Evolutionary conservation across 2,888 invertebrate species (phyloP).

Genomic region (Nomada ruficornis): DNA sequence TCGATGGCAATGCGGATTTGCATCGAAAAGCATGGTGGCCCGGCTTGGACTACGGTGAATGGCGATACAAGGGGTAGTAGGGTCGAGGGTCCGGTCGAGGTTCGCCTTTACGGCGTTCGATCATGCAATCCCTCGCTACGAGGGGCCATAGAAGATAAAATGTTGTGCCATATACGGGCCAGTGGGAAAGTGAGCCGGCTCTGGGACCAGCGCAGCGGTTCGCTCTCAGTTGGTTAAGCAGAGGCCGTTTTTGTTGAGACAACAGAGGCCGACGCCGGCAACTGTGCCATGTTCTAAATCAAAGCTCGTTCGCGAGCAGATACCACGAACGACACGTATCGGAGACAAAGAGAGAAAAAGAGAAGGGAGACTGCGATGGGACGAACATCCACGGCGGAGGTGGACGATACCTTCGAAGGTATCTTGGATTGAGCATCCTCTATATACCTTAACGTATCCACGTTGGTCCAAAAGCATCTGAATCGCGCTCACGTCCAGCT

Average conservation of each 20-base stretch:
- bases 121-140: slow-evolving; percentile 59
- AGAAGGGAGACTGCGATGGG: slow-evolving; percentile 16
- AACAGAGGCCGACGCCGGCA: slow-evolving; percentile 54
- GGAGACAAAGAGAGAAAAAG: slow-evolving; percentile 30
- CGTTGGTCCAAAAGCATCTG: slow-evolving; percentile 63
- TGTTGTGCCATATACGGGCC: slow-evolving; percentile 70
- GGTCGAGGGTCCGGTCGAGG: slow-evolving; percentile 41
- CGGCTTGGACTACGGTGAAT: background rate
- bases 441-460: slow-evolving; percentile 47
- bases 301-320: slow-evolving; percentile 62
- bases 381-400: slow-evolving; percentile 30
- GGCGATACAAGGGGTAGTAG: slow-evolving; percentile 28
- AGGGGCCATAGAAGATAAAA: slow-evolving; percentile 66
- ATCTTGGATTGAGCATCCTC: slow-evolving; percentile 46
- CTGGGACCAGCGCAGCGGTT: slow-evolving; percentile 49
- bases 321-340: slow-evolving; percentile 46
- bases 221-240: slow-evolving; percentile 58
- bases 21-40: slow-evolving; percentile 40
- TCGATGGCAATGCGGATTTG: slow-evolving; percentile 28
- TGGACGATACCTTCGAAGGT: slow-evolving; percentile 52
- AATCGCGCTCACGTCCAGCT: slow-evolving; percentile 73
- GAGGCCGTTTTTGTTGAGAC: slow-evolving; percentile 67
- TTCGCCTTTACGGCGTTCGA: slow-evolving; percentile 57
- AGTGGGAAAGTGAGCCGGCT: slow-evolving; percentile 71
- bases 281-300: slow-evolving; percentile 72